These are phyloP conservation scores for Cosmopolites sordidus DNA, from an alignment of 2,888 invertebrate genomes.

Conservation along the genomic window DNA sequence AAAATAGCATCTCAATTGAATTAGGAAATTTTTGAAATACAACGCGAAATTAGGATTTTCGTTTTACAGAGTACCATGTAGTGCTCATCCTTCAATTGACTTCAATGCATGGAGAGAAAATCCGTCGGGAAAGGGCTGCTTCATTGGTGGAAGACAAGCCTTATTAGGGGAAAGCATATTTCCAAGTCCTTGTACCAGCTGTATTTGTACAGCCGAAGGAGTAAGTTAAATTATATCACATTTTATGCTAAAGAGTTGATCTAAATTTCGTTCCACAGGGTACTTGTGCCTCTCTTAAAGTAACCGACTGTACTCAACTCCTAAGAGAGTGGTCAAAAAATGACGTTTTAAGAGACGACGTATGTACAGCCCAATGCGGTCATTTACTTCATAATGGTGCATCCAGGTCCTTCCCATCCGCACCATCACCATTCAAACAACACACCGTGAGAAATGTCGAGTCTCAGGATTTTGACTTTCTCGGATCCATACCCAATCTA, in stretches of 20 bases:
- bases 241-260: neutral
- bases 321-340: slow-evolving; percentile 79
- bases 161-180: slow-evolving; percentile 79
- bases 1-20: too few species aligned
- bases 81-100: slow-evolving; percentile 74
- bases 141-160: slow-evolving; percentile 74
- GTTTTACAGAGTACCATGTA: slow-evolving; percentile 67
- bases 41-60: too few species aligned
- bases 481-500: slow-evolving; percentile 22
- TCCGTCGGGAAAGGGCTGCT: slow-evolving; percentile 63
- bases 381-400: slow-evolving; percentile 57
- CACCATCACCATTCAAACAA: slow-evolving; percentile 5
- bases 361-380: slow-evolving; percentile 87
- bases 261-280: slow-evolving; percentile 56
- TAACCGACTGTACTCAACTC: slow-evolving; percentile 81
- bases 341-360: slow-evolving; percentile 77
- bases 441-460: slow-evolving; percentile 9
- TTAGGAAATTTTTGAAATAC: too few species aligned
- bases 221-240: slow-evolving; percentile 53
- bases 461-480: slow-evolving; percentile 21
- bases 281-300: slow-evolving; percentile 81
- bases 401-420: slow-evolving; percentile 20
- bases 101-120: slow-evolving; percentile 80
- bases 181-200: slow-evolving; percentile 87
- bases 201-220: slow-evolving; percentile 80